Base-by-base conservation (phyloP, 2,797 vertebrate species). In the Acrossocheilus fasciatus region DNA sequence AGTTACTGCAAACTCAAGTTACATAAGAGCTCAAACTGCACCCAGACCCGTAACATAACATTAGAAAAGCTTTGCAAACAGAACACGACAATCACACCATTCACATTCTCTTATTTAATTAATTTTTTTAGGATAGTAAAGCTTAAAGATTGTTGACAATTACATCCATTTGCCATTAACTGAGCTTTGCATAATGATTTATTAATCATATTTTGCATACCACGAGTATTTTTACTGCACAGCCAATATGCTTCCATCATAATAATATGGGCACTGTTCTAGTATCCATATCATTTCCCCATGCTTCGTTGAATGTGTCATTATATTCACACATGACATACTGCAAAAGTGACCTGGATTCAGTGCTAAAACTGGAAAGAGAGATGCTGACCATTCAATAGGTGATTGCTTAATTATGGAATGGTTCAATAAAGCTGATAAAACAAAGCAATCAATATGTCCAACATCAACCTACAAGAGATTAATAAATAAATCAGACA, bases 1-100 rank as follows among this genome's bases (percentile, higher is more conserved):
- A 76, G 20, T 76, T 26, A 66, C 73, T 66, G 30, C 5, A 66
- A 84, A 45, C 73, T 76, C 43, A 66, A 39, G 18, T 74, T 83
- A 59, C 52, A 34, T 73, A 82, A 73, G 39, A 26, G 12, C 39
- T 62, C 43, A 30, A 30, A 8, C 45, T 54, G 34, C 47, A 41
- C 34, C 2, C 23, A 50, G 14, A 45, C 45, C 15, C 23, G 12
- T 52, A 20, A 64, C 39, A 62, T 23, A 82, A n/a, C 66, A 18
- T 54, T 17, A 45, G 47, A 41, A 26, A 82, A 54, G 68, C 50
- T 59, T 15, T 34, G 17, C 43, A 83, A n/a, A 30, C n/a, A 41
- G 72, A 77, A 64, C 20, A 62, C 10, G 10, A 62, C 11, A n/a
- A 26, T 26, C n/a, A 68, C 64, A 36, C 64, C 64, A 18, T 81